Evolutionary conservation across 2,888 invertebrate genomes (phyloP), one percentile per base, ranked within the genome.

Genomic region (Platerodrilus igneus): DNA sequence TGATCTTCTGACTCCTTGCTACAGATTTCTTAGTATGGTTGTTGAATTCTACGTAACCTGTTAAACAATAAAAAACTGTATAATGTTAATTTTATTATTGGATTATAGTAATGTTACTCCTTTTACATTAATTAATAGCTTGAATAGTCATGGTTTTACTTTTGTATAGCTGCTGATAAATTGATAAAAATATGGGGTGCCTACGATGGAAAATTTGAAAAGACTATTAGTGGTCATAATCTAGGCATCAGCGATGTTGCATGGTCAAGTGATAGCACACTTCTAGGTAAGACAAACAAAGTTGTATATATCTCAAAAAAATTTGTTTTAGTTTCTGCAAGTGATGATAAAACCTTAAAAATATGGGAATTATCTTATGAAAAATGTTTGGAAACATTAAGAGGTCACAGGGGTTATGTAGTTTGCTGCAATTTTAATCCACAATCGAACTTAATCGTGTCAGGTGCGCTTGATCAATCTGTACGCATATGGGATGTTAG

Each of bases 341-440:
- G n/a, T n/a, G n/a, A n/a, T n/a, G n/a, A n/a, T n/a, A n/a, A n/a
- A n/a, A n/a, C n/a, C n/a, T n/a, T n/a, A n/a, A n/a, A n/a, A n/a
- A n/a, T n/a, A n/a, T n/a, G n/a, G 96, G 96, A 97, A 67, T 72
- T 96, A 35, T 88, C 91, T 63, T 89, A 92, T 2, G 95, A 90
- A 16, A 97, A 96, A 76, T 95, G 95, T 71, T 73, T 96, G 59
- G 99, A 99, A 72, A 97, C 97, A 0, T 71, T 99, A 22, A 99
- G 97, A 70, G 99, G 99, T 3, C 99, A 99, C 71, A 95, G 94
- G 68, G 99, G 99, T 68, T 99, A 99, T 66, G 99, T 99, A 0
- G 99, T 99, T 70, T 99, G 97, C 68, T 99, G 97, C 68, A 97
- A 96, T 72, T 99, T 99, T 69, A 99, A 99, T 69, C 99, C 99